Conservation (phyloP, 2,113 vertebrate genomes). For the Phrynosoma blainvillii region DNA sequence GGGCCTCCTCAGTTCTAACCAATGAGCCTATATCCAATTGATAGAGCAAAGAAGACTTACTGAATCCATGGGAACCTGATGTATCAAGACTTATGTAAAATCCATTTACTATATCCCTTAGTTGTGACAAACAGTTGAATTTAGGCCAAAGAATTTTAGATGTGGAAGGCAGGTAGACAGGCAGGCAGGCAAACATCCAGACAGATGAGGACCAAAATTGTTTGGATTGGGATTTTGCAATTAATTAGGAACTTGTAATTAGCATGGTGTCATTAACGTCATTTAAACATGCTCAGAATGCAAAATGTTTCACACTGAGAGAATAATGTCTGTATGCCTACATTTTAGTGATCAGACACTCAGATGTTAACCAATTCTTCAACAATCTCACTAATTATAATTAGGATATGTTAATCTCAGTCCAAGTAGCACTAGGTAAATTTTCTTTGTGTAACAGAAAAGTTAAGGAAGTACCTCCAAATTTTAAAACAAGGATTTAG, state of each 20-base stretch:
- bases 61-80: too few species aligned
- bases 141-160: conserved; percentile 19
- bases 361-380: conserved; percentile 20
- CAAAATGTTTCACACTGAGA: conserved; percentile 15
- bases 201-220: background rate
- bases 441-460: conserved; percentile 26
- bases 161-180: conserved; percentile 5
- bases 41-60: too few species aligned
- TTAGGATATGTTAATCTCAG: background rate
- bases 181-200: background rate
- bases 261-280: background rate
- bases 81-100: too few species aligned
- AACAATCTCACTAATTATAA: too few species aligned
- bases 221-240: background rate
- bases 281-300: conserved; percentile 31
- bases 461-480: conserved; percentile 35
- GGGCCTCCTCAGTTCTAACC: background rate
- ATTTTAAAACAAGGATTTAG: conserved; percentile 33
- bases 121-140: too few species aligned
- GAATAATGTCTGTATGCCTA: background rate
- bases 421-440: background rate
- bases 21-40: background rate
- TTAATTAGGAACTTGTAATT: conserved; percentile 20
- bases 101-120: too few species aligned
- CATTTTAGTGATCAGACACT: background rate